These are phyloP conservation scores for Dilophus febrilis DNA, from an alignment of 2,888 invertebrate species.

Conservation along the genomic window DNA sequence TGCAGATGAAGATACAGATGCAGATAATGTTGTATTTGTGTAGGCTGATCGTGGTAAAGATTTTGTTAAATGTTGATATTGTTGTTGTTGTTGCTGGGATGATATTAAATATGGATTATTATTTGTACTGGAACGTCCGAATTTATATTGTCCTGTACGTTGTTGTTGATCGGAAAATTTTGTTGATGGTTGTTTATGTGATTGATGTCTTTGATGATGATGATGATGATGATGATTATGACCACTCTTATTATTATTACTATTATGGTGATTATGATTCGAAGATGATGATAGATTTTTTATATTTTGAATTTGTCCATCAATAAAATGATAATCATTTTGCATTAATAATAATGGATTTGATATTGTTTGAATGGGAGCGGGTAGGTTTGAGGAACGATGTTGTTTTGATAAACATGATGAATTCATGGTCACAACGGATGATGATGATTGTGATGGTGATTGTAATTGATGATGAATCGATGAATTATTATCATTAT, in stretches of 20 bases:
- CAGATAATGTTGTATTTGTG: too few relatives aligned
- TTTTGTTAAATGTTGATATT: conserved; percentile 3
- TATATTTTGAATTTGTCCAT: conserved; percentile 1
- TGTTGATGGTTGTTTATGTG: background rate
- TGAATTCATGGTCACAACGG: conserved; percentile 5
- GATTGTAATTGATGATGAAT: background rate
- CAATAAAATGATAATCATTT: conserved; percentile 6
- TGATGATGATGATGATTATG: conserved; percentile 16
- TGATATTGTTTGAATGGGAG: conserved; percentile 14
- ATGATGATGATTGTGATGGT: too few relatives aligned
- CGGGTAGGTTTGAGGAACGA: background rate
- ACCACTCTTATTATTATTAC: too few relatives aligned
- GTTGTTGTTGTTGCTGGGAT: background rate
- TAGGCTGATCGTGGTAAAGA: too few relatives aligned
- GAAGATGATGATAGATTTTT: conserved; percentile 1
- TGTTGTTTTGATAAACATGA: background rate
- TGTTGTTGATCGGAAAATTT: too few relatives aligned
- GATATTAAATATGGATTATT: too few relatives aligned
- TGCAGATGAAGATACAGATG: too few relatives aligned
- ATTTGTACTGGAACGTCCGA: too few relatives aligned
- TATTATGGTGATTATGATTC: conserved; percentile 8
- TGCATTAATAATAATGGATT: conserved; percentile 11
- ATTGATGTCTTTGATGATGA: conserved; percentile 13
- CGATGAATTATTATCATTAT: too few relatives aligned
- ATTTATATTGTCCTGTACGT: too few relatives aligned